Percentiles rank a stretch among this genome's conserved stretches.
Evolutionary conservation across 2,888 invertebrate genomes (phyloP).

Genomic region (Eupeodes latifasciatus): DNA sequence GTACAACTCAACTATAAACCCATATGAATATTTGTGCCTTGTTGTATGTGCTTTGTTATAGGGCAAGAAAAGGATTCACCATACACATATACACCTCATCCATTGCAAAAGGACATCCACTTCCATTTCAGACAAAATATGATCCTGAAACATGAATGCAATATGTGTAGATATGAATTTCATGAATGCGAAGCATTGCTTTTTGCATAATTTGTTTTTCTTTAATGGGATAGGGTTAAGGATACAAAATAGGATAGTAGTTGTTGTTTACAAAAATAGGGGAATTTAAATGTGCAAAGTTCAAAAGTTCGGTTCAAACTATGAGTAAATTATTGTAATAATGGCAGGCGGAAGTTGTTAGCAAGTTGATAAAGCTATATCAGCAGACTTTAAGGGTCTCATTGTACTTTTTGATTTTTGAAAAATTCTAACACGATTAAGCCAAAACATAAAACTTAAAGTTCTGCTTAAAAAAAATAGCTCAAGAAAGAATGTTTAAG

Average conservation of each 20-base stretch:
- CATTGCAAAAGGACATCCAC: constrained; percentile 53
- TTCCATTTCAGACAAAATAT: constrained; percentile 52
- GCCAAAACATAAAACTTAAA: too few species aligned
- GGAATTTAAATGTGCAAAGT: constrained; percentile 62
- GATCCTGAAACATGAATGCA: constrained; percentile 68
- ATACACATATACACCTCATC: not conserved
- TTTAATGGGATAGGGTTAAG: constrained; percentile 11
- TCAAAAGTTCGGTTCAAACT: constrained; percentile 62
- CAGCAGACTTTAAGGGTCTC: too few species aligned
- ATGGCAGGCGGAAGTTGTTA: constrained; percentile 51
- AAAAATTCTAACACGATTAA: too few species aligned
- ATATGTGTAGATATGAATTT: constrained; percentile 38
- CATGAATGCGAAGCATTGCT: constrained; percentile 51
- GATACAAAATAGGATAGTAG: not conserved
- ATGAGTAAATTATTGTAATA: constrained; percentile 55
- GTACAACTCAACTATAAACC: not conserved
- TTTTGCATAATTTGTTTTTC: constrained; percentile 10
- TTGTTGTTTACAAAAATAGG: constrained; percentile 51
- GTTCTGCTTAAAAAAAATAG: too few species aligned
- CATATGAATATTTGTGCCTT: not conserved
- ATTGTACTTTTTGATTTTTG: too few species aligned
- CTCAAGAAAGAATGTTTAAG: too few species aligned
- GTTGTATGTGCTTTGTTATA: not conserved
- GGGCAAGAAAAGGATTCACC: not conserved
- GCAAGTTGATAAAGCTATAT: not conserved